Base-by-base conservation (phyloP, 2,888 invertebrate species). In the Helleia helle region DNA sequence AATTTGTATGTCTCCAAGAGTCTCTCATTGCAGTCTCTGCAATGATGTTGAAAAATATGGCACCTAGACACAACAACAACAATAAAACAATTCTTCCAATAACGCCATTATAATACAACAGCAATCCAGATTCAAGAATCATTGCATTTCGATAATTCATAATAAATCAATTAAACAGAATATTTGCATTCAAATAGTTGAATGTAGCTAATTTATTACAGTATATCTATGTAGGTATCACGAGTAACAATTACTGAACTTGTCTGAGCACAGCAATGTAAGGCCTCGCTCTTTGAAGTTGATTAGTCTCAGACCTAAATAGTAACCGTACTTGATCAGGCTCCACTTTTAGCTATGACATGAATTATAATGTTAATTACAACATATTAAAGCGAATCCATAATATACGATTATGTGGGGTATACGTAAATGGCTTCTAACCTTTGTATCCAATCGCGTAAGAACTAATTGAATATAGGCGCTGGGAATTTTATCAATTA, bases 161-260 rank as follows among this genome's bases (percentile, higher is more conserved):
- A 34, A 34, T 34, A 25, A 15, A 31, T 40, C 30, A 31, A 31
- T 30, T 30, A 30, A 24, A 9, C 24, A 25, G 25, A 25, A 25
- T 40, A 40, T 25, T 40, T 31, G 30, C 31, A 40, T 31, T 31
- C 25, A 30, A 31, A 40, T 15, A 31, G 31, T 24, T 40, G 31
- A 44, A 38, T 45, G 47, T 24, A 44, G 47, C 41, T 38, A 39
- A 44, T 51, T 48, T 39, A 46, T 43, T 46, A 36, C 34, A 41
- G 18, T 34, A 50, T 71, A 71, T 72, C 71, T 71, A 63, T 65
- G 54, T 65, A 59, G 70, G 63, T 62, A 73, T 71, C 71, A 47
- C 49, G 50, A 54, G 52, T 48, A 50, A 59, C 65, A 64, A 70
- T 71, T 65, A 69, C 61, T 54, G 56, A 53, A 56, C 55, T 52